These are phyloP conservation scores for Atlantisia rogersi DNA, from an alignment of 2,113 vertebrate genomes.

Conservation along the genomic window DNA sequence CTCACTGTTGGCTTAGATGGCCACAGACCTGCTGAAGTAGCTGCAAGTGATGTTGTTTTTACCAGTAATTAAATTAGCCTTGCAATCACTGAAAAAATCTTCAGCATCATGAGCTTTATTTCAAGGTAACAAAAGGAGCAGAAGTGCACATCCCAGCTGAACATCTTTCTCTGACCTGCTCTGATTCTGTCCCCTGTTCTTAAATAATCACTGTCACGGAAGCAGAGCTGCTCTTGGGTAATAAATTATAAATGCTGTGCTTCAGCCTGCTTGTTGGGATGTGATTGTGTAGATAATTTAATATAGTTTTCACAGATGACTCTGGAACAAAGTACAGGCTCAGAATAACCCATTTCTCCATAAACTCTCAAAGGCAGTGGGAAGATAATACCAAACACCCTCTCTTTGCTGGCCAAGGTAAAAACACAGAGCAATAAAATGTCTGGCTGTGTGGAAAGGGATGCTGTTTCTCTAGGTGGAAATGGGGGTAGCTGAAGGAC, in stretches of 20 bases:
- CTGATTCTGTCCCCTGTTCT: background rate
- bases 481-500: background rate
- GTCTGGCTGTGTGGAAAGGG: background rate
- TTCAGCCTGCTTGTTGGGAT: background rate
- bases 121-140: background rate
- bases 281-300: background rate
- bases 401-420: background rate
- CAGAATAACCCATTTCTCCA: background rate
- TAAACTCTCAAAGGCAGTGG: background rate
- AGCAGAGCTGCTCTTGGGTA: slow-evolving; percentile 2
- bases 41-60: background rate
- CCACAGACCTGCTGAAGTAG: background rate
- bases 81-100: background rate
- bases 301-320: background rate
- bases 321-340: background rate
- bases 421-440: background rate
- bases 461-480: background rate
- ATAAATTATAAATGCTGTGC: background rate
- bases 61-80: background rate
- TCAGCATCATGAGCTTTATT: background rate
- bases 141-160: background rate
- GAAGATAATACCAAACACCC: background rate
- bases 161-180: background rate
- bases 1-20: background rate
- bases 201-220: background rate